Conservation (phyloP, 2,797 vertebrate genomes). For the Danio albolineatus region DNA sequence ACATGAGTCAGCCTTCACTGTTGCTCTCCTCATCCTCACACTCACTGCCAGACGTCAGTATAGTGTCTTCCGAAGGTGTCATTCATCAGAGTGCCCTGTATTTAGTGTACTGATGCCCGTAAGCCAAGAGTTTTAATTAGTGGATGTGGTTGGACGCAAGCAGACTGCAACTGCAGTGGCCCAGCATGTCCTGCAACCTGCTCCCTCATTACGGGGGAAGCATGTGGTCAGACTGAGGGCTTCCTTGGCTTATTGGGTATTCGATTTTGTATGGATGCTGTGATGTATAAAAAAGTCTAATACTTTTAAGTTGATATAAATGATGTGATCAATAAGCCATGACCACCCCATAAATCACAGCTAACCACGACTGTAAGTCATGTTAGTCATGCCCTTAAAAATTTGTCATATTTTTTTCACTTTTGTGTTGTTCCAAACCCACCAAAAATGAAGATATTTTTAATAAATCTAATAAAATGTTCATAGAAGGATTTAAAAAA, state of each 20-base stretch:
- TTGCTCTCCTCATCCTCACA: conserved; percentile 9
- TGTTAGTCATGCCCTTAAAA: too few species aligned
- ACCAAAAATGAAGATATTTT: too few species aligned
- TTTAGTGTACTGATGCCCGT: conserved; percentile 2
- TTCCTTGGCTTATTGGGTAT: background rate
- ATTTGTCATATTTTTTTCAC: too few species aligned
- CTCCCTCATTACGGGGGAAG: conserved; percentile 20
- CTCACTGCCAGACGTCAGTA: background rate
- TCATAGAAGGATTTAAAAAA: too few species aligned
- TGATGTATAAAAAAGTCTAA: background rate
- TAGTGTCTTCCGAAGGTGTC: background rate
- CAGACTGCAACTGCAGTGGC: conserved; percentile 24
- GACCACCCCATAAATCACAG: too few species aligned
- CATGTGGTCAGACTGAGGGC: background rate
- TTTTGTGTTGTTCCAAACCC: too few species aligned
- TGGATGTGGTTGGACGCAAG: background rate
- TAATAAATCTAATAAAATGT: too few species aligned
- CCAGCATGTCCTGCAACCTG: conserved; percentile 25
- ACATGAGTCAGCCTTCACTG: conserved; percentile 29
- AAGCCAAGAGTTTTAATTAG: conserved; percentile 43
- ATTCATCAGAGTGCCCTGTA: background rate
- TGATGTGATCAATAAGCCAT: too few species aligned
- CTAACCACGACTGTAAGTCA: too few species aligned
- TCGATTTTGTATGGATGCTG: background rate
- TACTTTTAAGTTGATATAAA: background rate